phyloP scores from a whole-genome alignment of 2,888 invertebrate species.

The Cosmorhoe ocellata region DNA sequence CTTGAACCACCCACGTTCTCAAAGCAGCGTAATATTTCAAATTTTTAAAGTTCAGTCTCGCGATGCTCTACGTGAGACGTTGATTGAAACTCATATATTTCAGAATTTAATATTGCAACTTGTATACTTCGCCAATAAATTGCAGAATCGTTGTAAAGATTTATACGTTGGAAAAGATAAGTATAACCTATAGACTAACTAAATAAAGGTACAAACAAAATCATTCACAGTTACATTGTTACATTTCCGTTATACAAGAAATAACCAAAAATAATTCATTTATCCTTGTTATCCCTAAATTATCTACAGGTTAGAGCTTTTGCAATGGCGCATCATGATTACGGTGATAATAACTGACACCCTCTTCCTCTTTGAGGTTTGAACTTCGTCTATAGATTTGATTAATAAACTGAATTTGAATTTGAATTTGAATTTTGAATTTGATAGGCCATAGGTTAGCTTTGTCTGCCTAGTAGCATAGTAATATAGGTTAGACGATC shows the following conservation, averaged over 20 bases:
- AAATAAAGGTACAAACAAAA: no score
- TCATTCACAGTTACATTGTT: no score
- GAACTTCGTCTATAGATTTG: no score
- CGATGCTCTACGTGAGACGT: slow-evolving; percentile 51
- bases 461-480: no score
- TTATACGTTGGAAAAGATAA: slow-evolving; percentile 23
- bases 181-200: no score
- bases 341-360: neutral
- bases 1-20: slow-evolving; percentile 34
- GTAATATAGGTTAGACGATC: no score
- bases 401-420: no score
- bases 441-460: no score
- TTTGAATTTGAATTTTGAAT: no score
- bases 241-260: no score
- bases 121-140: slow-evolving; percentile 46
- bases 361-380: no score
- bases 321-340: neutral
- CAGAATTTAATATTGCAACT: slow-evolving; percentile 53
- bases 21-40: slow-evolving; percentile 64
- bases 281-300: slow-evolving; percentile 51
- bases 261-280: slow-evolving; percentile 63
- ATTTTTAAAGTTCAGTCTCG: slow-evolving; percentile 59
- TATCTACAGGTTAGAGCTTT: slow-evolving; percentile 49
- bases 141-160: slow-evolving; percentile 31
- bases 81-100: slow-evolving; percentile 66